Evolutionary conservation across 2,888 invertebrate species (phyloP).

Genomic region (Perdita meconis): DNA sequence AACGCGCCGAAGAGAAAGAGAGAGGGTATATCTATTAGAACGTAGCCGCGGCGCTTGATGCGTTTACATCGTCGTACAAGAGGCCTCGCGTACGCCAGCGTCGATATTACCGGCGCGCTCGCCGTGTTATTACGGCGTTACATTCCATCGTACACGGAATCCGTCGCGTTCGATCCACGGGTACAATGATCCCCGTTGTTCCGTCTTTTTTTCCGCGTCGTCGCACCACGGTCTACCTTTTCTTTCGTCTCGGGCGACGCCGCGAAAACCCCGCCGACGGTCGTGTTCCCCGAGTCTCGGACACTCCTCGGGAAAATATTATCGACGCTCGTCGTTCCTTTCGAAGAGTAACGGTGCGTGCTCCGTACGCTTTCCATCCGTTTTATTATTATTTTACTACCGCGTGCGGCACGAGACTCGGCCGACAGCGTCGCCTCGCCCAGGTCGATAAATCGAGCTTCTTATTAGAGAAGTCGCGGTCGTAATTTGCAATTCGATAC

Average conservation of each 20-base stretch:
- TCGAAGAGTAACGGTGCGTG: conserved; percentile 32
- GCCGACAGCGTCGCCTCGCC: conserved; percentile 27
- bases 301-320: conserved; percentile 34
- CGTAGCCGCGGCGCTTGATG: conserved; percentile 61
- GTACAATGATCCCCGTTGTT: conserved; percentile 65
- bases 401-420: not conserved
- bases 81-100: conserved; percentile 46
- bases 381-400: conserved; percentile 50
- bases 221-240: not conserved
- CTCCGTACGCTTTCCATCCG: conserved; percentile 23
- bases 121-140: conserved; percentile 75
- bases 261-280: conserved; percentile 17
- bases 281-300: conserved; percentile 6
- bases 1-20: conserved; percentile 18
- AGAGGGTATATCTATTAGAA: conserved; percentile 68
- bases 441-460: conserved; percentile 47
- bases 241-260: conserved; percentile 16
- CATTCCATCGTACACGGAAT: conserved; percentile 72
- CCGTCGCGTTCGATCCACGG: conserved; percentile 56
- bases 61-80: conserved; percentile 64
- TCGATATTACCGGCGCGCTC: conserved; percentile 69
- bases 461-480: conserved; percentile 34
- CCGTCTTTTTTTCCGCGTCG: conserved; percentile 28
- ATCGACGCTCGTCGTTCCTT: conserved; percentile 40
- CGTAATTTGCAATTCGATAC: conserved; percentile 51